Percentiles rank a stretch among this genome's conserved stretches.
Evolutionary conservation across 2,113 vertebrate species (phyloP).

Genomic region (Thinocorus orbignyianus): DNA sequence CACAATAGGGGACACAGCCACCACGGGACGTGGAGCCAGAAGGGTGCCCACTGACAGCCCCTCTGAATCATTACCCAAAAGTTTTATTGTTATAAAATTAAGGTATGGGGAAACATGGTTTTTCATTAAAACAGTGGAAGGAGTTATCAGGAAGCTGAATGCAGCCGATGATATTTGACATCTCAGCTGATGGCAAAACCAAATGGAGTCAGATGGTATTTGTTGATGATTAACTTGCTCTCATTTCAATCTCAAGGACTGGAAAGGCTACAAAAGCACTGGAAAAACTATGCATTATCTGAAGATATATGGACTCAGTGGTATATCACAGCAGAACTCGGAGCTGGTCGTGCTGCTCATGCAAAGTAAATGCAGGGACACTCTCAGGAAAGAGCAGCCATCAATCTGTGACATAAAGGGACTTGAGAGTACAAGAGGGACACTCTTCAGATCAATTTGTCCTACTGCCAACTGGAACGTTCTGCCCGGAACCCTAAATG

Average conservation of each 20-base stretch:
- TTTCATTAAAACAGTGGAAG: neutral
- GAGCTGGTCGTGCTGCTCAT: neutral
- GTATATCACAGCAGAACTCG: neutral
- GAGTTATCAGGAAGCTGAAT: neutral
- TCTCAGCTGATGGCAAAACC: no score
- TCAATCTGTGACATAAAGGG: slow-evolving; percentile 66
- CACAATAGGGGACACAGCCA: neutral
- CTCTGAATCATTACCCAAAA: neutral
- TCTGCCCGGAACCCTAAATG: slow-evolving; percentile 35
- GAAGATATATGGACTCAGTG: neutral
- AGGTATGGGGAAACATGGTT: neutral
- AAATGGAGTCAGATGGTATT: neutral
- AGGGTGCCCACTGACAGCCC: neutral
- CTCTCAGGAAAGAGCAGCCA: slow-evolving; percentile 10
- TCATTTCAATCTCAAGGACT: neutral
- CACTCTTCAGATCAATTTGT: slow-evolving; percentile 48
- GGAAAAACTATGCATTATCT: neutral
- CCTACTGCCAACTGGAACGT: slow-evolving; percentile 58
- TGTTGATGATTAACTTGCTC: neutral
- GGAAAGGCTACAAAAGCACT: neutral
- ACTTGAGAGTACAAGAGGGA: slow-evolving; percentile 57
- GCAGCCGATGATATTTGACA: neutral
- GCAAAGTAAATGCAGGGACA: slow-evolving; percentile 30
- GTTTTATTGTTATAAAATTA: neutral
- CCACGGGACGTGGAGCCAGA: neutral